Percentiles rank a stretch among this genome's conserved stretches.
phyloP scores from a whole-genome alignment of 1,140 invertebrate species.

The Paracyclopina nana region DNA sequence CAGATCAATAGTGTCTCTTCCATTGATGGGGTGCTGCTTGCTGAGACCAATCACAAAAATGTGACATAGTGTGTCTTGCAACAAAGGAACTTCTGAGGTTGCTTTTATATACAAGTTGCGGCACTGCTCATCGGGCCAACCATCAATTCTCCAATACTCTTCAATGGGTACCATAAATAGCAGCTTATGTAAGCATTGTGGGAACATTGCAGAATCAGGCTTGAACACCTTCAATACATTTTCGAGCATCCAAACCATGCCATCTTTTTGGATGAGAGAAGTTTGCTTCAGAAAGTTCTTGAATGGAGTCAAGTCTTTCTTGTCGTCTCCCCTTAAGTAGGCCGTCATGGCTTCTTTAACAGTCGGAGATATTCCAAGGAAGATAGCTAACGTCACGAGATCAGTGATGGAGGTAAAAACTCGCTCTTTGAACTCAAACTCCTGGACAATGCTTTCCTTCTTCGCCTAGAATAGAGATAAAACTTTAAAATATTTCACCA shows the following conservation, averaged over 20 bases:
- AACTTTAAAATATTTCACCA: too few relatives aligned
- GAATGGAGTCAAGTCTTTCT: slow-evolving; percentile 33
- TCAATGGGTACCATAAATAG: slow-evolving; percentile 21
- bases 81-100: slow-evolving; percentile 63
- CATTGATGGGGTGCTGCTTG: slow-evolving; percentile 45
- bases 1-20: slow-evolving; percentile 62
- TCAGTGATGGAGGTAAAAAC: slow-evolving; percentile 63
- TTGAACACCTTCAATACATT: slow-evolving; percentile 50
- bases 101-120: slow-evolving; percentile 51
- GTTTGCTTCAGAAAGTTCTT: slow-evolving; percentile 27
- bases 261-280: slow-evolving; percentile 54
- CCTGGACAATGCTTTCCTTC: slow-evolving; percentile 24
- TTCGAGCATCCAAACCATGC: slow-evolving; percentile 64
- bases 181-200: slow-evolving; percentile 58
- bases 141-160: slow-evolving; percentile 42
- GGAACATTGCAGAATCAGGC: slow-evolving; percentile 40
- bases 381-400: slow-evolving; percentile 59
- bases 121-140: slow-evolving; percentile 79
- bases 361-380: slow-evolving; percentile 52
- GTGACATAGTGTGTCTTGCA: slow-evolving; percentile 55
- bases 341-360: slow-evolving; percentile 44
- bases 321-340: slow-evolving; percentile 36
- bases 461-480: too few relatives aligned
- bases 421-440: slow-evolving; percentile 51
- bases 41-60: slow-evolving; percentile 61